phyloP scores from a whole-genome alignment of 1,140 invertebrate genomes.

The Leptinotarsa defecta region DNA sequence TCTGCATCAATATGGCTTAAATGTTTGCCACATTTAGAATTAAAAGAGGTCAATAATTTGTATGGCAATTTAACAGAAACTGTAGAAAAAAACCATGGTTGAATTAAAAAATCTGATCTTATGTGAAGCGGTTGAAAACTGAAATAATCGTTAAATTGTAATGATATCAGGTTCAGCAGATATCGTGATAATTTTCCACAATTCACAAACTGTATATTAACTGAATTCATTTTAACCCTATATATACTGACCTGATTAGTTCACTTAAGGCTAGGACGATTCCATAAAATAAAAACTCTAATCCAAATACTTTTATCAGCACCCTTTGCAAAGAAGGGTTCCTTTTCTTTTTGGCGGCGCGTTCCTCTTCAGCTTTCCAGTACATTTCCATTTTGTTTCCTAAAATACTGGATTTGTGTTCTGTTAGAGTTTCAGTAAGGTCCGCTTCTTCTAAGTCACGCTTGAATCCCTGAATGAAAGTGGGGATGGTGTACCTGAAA shows the following conservation, averaged over 20 bases:
- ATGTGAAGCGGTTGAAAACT: no score
- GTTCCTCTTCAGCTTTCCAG: conserved; percentile 58
- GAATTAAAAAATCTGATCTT: no score
- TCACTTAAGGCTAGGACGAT: conserved; percentile 50
- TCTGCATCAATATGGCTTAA: no score
- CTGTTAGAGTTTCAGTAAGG: conserved; percentile 63
- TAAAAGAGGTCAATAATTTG: no score
- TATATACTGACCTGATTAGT: conserved; percentile 47
- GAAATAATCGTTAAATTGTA: no score
- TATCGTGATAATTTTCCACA: no score
- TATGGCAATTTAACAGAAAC: no score
- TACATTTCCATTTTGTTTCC: conserved; percentile 62
- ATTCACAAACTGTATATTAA: no score
- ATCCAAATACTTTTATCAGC: conserved; percentile 47
- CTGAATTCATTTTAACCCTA: no score
- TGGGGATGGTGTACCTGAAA: conserved; percentile 59
- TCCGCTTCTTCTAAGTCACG: conserved; percentile 62
- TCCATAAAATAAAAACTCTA: conserved; percentile 52
- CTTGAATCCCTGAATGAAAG: conserved; percentile 61
- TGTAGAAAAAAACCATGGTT: no score
- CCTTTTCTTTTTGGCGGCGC: conserved; percentile 43
- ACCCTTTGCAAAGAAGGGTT: conserved; percentile 52
- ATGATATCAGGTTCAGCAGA: no score
- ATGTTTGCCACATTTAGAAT: no score
- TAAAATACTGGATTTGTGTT: conserved; percentile 61